Evolutionary conservation across 30 jellyfish, hydroid and myxozoan species (phyloP), one percentile per base, ranked within the genome.

Genomic region (Hydra vulgaris): DNA sequence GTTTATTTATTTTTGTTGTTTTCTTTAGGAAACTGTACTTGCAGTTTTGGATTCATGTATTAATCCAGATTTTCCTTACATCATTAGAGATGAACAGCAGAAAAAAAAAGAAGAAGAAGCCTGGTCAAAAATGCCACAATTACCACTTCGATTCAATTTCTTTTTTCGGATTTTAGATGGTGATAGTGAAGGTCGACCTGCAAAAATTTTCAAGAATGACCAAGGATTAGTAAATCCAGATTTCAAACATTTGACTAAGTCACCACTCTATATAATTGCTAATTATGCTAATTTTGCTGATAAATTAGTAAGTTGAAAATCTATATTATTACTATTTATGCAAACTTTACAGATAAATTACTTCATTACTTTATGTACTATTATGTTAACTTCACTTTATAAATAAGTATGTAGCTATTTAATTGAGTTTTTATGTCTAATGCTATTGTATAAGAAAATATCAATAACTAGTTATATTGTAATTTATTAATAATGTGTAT

Each of bases 51-150:
- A 92, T 73, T 53, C 94, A 66, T 24, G 93, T 87, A 72, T 92
- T 22, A 83, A 85, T 54, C 98, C 98, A 8, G 88, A 86, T 73
- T 92, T 91, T 91, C 98, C 96, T 16, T 81, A 72, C 56, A 73
- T 92, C 1, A 82, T 61, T 8, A 74, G 81, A 15, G 89, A 87
- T 8, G 80, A 53, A 7, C 95, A 73, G n/a, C 71, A 79, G 7
- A 25, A 1, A 54, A 74, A 78, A 61, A 78, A 69, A 24, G 90
- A 78, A 54, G 90, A 83, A 68, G 85, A 73, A 40, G 95, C 83
- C 19, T 92, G 98, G 98, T 72, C 87, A 71, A 87, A 83, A 21
- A 72, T 82, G 21, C 96, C 96, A 7, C 95, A 82, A 53, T 73
- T 92, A 19, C 98, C 98, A 25, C 26, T 92, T 26, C 71, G 95